Base-by-base conservation (phyloP, 2,888 invertebrate genomes). In the Drosophila nr. medialis region DNA sequence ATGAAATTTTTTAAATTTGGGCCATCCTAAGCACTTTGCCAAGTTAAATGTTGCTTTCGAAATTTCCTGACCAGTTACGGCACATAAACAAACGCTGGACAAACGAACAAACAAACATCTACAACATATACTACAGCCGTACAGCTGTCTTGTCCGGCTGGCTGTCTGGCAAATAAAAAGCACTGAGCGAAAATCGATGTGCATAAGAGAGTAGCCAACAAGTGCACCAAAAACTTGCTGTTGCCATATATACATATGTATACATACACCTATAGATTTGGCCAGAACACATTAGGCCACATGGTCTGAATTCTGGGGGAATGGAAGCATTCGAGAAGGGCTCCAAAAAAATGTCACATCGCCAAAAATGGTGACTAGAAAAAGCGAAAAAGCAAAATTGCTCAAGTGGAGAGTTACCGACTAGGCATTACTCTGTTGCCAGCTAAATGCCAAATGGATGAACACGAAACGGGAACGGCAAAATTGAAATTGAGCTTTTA, bases 151-250 rank as follows among this genome's bases (percentile, higher is more conserved):
- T 21, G 77, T 65, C 80, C 67, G 60, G 51, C 53, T 38, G 27
- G 38, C 51, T 54, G 73, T 72, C 62, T 70, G 68, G 86, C 86
- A 89, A 89, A 86, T 89, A 89, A 89, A 86, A 88, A 88, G 85
- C 90, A 85, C 90, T 85, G 85, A 89, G 90, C 90, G 85, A 89
- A 85, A 85, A 86, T 89, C 90, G 85, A 90, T 86, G 85, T 89
- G 88, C 85, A 86, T 86, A 86, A 83, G 77, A 83, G 86, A 89
- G 84, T 88, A 86, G 86, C 83, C 87, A 89, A 84, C 89, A 89
- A 89, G 87, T 86, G 88, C 69, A 72, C 36, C 48, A 77, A 66
- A 55, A 45, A 29, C 29, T n/a, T 50, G 29, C n/a, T 29, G 29
- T n/a, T 29, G 8, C 21, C 13, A 59, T 32, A 60, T 27, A 29